These are phyloP conservation scores for Paguma larvata DNA, from an alignment of 2,797 vertebrate species.

Conservation along the genomic window DNA sequence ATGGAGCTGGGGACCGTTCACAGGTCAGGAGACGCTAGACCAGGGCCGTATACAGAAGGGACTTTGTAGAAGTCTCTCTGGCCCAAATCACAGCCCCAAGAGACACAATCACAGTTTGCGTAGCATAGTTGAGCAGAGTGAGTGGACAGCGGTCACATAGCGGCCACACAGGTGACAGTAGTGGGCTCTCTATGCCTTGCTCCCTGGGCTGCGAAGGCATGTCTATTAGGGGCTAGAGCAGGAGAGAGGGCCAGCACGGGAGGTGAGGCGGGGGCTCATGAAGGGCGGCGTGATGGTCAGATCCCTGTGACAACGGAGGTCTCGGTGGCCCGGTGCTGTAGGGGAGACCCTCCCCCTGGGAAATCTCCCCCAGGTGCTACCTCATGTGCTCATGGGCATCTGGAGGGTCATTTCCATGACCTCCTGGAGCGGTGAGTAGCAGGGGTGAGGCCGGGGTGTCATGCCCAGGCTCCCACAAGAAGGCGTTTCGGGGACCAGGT, in stretches of 20 bases:
- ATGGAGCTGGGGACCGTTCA: neutral
- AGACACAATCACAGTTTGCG: neutral
- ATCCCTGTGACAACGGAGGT: fast-evolving
- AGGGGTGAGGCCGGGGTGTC: too few species aligned
- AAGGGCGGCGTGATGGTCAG: neutral
- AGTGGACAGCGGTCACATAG: neutral
- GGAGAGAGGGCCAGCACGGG: too few species aligned
- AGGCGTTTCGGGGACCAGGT: neutral
- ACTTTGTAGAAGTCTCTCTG: neutral
- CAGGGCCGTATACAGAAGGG: fast-evolving
- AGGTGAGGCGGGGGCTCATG: neutral
- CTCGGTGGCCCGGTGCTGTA: neutral
- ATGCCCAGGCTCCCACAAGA: neutral
- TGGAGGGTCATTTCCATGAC: too few species aligned
- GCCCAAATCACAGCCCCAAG: fast-evolving
- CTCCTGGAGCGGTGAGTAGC: too few species aligned
- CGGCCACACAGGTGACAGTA: neutral
- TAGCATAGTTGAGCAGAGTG: neutral
- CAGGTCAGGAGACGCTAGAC: neutral
- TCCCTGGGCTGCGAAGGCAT: too few species aligned
- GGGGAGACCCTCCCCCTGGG: neutral
- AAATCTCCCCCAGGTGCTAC: neutral
- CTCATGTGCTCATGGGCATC: neutral
- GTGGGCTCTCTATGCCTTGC: neutral
- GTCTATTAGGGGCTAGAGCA: neutral